phyloP scores from a whole-genome alignment of 2,888 invertebrate genomes.

The Amiota communis region DNA sequence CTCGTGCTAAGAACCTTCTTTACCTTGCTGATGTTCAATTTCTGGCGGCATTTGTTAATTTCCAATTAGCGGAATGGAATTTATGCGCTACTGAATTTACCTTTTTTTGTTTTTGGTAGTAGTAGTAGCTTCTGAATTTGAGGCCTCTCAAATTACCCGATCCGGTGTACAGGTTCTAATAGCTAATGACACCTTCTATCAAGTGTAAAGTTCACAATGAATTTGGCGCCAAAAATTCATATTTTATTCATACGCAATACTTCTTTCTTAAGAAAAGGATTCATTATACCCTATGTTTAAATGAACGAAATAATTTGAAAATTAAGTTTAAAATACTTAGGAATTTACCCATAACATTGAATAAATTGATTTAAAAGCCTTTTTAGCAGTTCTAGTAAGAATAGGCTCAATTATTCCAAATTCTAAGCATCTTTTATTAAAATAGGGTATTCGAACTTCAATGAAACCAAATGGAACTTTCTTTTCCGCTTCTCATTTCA shows the following conservation, averaged over 20 bases:
- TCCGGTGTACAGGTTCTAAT: constrained; percentile 51
- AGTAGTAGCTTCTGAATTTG: neutral
- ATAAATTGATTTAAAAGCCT: no score
- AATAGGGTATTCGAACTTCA: no score
- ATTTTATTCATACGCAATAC: neutral
- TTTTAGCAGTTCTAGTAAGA: no score
- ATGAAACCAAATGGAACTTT: neutral
- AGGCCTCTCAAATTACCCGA: constrained; percentile 6
- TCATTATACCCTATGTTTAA: no score
- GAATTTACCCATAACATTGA: no score
- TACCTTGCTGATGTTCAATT: constrained; percentile 35
- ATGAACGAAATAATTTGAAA: no score
- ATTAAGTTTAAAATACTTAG: no score
- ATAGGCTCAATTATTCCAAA: no score
- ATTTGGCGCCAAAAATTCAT: constrained; percentile 43
- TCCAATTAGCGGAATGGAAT: constrained; percentile 63
- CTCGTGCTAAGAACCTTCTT: neutral
- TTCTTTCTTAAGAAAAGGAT: neutral
- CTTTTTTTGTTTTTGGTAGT: constrained; percentile 35
- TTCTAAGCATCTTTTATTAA: no score
- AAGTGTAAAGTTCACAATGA: constrained; percentile 55
- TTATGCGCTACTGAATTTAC: constrained; percentile 58
- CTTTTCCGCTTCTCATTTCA: neutral
- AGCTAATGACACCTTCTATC: constrained; percentile 60
- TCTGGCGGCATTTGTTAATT: constrained; percentile 56